These are phyloP conservation scores for Theonella swinhoei DNA, from an alignment of 37 sponge, comb jelly and placozoan species.

Conservation along the genomic window DNA sequence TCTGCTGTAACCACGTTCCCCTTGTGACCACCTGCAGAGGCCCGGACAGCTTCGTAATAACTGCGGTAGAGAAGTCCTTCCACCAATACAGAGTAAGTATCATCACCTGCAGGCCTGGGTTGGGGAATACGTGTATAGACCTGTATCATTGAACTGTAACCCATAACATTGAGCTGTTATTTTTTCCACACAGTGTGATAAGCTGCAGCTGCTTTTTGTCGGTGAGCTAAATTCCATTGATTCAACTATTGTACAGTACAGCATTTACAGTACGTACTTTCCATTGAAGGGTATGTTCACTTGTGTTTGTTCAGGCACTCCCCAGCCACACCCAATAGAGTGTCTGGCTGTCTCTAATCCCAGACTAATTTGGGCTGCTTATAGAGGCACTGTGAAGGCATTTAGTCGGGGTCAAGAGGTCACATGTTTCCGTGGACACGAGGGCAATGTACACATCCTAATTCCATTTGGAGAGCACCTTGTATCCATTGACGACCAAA, in stretches of 20 bases:
- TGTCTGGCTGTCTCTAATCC: slow-evolving; percentile 61
- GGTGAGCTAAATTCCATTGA: slow-evolving; percentile 27
- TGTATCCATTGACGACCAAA: slow-evolving; percentile 78
- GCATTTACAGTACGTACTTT: neutral
- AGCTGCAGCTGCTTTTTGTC: slow-evolving; percentile 66
- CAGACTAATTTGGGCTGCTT: slow-evolving; percentile 44
- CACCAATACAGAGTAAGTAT: slow-evolving; percentile 74
- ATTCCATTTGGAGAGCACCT: slow-evolving; percentile 86
- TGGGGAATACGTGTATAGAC: too few relatives aligned
- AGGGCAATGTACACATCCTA: slow-evolving; percentile 45
- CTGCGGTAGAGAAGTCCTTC: slow-evolving; percentile 75
- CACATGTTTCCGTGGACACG: slow-evolving; percentile 56
- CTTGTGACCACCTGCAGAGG: slow-evolving; percentile 44
- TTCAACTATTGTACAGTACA: neutral
- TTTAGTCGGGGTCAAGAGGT: slow-evolving; percentile 69
- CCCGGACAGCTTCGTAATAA: slow-evolving; percentile 56
- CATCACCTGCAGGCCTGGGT: neutral
- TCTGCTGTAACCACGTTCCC: slow-evolving; percentile 86
- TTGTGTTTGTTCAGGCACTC: slow-evolving; percentile 29
- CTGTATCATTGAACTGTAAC: too few relatives aligned
- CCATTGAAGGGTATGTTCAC: neutral
- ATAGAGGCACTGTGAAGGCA: slow-evolving; percentile 43
- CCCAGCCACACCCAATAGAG: slow-evolving; percentile 53
- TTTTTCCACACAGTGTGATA: slow-evolving; percentile 65
- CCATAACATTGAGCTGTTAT: neutral